A percentile compares a stretch with the other conserved stretches of the same genome.
Conservation (phyloP, 1,140 invertebrate species). For the Nasonia vitripennis region DNA sequence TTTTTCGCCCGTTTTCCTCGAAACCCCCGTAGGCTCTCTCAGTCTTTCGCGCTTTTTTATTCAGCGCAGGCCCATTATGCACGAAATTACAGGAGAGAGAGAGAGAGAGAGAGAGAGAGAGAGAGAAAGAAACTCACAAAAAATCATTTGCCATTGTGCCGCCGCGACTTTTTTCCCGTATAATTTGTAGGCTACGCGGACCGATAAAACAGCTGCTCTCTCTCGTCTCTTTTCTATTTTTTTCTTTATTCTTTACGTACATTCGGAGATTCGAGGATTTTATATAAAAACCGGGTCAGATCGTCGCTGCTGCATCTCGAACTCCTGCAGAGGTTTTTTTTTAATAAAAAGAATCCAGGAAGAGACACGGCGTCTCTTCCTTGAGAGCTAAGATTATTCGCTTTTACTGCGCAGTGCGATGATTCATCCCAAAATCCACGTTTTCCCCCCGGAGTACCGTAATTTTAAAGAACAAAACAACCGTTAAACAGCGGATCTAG, state of each 20-base stretch:
- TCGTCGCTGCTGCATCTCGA: neutral
- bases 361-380: neutral
- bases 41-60: neutral
- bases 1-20: neutral
- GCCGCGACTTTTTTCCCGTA: conserved; percentile 54
- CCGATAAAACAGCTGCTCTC: conserved; percentile 56
- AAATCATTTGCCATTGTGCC: conserved; percentile 58
- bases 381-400: neutral
- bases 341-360: neutral
- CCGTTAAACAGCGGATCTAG: neutral
- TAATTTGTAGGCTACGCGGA: conserved; percentile 8
- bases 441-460: conserved; percentile 24
- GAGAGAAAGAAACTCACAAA: conserved; percentile 52
- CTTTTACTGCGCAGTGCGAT: neutral
- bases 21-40: neutral
- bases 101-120: conserved; percentile 52
- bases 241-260: conserved; percentile 44
- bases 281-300: neutral
- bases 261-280: conserved; percentile 55
- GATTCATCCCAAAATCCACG: neutral
- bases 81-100: conserved; percentile 70
- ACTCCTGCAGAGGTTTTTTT: conserved; percentile 1
- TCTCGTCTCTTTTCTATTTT: conserved; percentile 30
- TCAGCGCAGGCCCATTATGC: conserved; percentile 61
- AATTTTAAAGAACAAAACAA: conserved; percentile 42